These are phyloP conservation scores for Rhinoptilus africanus DNA, from an alignment of 2,113 vertebrate species.

Conservation along the genomic window DNA sequence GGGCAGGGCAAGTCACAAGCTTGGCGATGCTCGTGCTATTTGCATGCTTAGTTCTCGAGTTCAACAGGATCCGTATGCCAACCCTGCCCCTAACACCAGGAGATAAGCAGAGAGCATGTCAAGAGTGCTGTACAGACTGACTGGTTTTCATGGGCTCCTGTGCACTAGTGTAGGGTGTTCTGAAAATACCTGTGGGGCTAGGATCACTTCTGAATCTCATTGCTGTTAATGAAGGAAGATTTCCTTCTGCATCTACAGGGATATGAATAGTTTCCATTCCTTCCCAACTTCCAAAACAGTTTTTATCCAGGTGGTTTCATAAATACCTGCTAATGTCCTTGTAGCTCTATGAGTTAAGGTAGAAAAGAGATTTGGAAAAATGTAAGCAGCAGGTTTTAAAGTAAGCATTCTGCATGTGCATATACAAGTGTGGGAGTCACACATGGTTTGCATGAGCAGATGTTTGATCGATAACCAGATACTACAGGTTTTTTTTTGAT, in stretches of 20 bases:
- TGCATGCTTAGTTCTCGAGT: neutral
- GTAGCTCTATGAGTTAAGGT: neutral
- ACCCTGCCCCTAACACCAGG: neutral
- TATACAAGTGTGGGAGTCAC: neutral
- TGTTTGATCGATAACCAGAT: neutral
- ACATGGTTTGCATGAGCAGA: neutral
- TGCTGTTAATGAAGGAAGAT: neutral
- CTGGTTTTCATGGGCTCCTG: neutral
- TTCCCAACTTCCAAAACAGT: constrained; percentile 49
- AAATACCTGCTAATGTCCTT: neutral
- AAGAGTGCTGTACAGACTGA: neutral
- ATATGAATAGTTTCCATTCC: neutral
- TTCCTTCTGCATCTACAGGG: neutral
- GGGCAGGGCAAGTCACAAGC: neutral
- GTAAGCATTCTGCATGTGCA: neutral
- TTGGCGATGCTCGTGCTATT: neutral
- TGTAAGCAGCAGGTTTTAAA: neutral
- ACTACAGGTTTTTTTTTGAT: neutral
- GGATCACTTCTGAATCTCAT: neutral
- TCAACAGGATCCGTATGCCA: neutral
- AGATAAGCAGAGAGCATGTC: neutral
- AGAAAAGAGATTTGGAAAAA: neutral
- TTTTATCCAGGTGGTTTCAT: neutral
- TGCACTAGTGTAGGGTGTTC: neutral
- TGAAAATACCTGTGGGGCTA: neutral